A percentile compares a stretch with the other conserved stretches of the same genome.
phyloP scores from a whole-genome alignment of 2,888 invertebrate species.

The Drosophila tripunctata region DNA sequence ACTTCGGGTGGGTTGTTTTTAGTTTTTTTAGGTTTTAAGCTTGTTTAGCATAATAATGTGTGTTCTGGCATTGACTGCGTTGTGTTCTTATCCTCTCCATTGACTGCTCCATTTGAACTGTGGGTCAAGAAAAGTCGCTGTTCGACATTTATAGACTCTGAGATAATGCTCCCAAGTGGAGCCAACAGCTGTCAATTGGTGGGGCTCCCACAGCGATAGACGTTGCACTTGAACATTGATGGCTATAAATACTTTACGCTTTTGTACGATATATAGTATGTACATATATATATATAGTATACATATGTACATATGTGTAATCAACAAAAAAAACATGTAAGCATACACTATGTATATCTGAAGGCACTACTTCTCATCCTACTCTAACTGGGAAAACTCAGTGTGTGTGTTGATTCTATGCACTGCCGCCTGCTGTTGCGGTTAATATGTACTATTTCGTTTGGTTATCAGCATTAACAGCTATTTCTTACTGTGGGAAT shows the following conservation, averaged over 20 bases:
- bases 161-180: constrained; percentile 44
- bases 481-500: constrained; percentile 33
- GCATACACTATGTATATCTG: background rate
- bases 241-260: constrained; percentile 44
- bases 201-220: constrained; percentile 57
- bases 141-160: constrained; percentile 50
- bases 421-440: constrained; percentile 7
- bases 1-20: background rate
- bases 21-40: too few species aligned
- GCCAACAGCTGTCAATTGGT: constrained; percentile 26
- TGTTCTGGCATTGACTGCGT: constrained; percentile 1
- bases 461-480: constrained; percentile 25
- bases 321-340: background rate
- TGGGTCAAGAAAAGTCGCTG: constrained; percentile 49
- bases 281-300: constrained; percentile 21
- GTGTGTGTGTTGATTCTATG: background rate
- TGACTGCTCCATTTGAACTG: constrained; percentile 16
- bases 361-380: constrained; percentile 20
- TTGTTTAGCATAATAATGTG: constrained; percentile 3
- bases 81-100: constrained; percentile 2
- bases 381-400: background rate
- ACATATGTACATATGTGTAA: constrained; percentile 3
- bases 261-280: background rate
- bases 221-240: constrained; percentile 51
- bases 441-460: background rate